Percentiles rank a stretch among this genome's conserved stretches.
Conservation (phyloP, 1,140 invertebrate genomes). For the Diploscapter pachys region DNA sequence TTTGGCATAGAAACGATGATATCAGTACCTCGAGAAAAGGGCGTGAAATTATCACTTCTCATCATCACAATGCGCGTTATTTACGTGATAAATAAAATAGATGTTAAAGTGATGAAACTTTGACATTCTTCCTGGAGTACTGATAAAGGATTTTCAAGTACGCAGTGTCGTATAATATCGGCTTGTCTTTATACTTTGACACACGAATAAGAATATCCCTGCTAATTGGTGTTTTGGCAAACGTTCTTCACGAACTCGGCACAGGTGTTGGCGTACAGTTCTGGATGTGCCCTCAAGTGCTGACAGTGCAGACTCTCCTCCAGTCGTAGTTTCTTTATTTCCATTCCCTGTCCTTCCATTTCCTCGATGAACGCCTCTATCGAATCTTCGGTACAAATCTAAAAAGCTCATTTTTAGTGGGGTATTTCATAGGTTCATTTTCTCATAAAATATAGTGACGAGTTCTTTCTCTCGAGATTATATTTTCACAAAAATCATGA, state of each 20-base stretch:
- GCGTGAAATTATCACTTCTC: too few species aligned
- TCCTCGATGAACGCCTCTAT: slow-evolving; percentile 22
- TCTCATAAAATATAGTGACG: not conserved
- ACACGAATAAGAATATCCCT: too few species aligned
- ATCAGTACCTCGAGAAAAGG: too few species aligned
- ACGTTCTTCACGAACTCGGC: slow-evolving; percentile 12
- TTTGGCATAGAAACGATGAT: too few species aligned
- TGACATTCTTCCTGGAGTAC: too few species aligned
- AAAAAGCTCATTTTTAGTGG: not conserved
- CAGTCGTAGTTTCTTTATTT: slow-evolving; percentile 9
- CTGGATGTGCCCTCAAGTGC: slow-evolving; percentile 27
- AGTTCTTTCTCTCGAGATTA: not conserved
- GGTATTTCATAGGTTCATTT: not conserved
- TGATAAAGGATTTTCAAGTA: too few species aligned
- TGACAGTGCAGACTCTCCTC: slow-evolving; percentile 27
- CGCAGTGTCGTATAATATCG: too few species aligned
- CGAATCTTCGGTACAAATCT: slow-evolving; percentile 27
- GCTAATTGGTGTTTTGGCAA: too few species aligned
- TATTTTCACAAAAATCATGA: not conserved
- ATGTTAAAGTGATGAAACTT: too few species aligned
- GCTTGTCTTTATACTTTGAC: too few species aligned
- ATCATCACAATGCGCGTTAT: too few species aligned
- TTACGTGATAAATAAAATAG: too few species aligned
- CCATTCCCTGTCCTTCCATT: slow-evolving; percentile 14
- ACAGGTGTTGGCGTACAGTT: slow-evolving; percentile 19